phyloP scores from a whole-genome alignment of 2,797 vertebrate species.

The Naso thynnoides region DNA sequence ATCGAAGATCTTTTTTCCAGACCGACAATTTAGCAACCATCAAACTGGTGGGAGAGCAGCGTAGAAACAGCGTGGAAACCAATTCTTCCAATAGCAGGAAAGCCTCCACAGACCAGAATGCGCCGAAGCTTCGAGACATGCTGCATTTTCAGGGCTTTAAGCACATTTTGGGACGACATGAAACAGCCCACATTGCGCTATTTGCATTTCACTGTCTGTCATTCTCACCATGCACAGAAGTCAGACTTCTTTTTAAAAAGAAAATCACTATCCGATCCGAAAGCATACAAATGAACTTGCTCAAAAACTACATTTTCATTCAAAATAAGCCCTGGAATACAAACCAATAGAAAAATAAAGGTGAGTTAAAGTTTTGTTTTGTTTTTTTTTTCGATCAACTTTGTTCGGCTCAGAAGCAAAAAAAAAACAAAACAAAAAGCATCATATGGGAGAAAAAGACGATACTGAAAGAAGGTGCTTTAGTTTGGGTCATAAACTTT shows the following conservation, averaged over 20 bases:
- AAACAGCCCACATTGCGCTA: background rate
- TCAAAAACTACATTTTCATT: background rate
- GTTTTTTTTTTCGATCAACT: slow-evolving; percentile 9
- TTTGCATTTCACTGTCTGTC: background rate
- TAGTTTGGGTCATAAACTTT: slow-evolving; percentile 37
- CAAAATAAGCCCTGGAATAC: background rate
- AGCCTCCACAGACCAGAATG: slow-evolving; percentile 9
- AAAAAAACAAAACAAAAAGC: background rate
- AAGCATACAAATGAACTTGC: background rate
- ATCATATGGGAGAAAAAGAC: slow-evolving; percentile 12
- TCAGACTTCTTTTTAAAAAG: background rate
- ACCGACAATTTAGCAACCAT: slow-evolving; percentile 11
- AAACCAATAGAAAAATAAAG: background rate
- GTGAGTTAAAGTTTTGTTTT: background rate
- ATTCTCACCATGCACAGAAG: background rate
- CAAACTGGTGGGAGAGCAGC: background rate
- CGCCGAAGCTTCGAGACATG: background rate
- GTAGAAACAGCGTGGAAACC: slow-evolving; percentile 13
- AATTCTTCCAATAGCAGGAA: slow-evolving; percentile 10
- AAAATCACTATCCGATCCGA: background rate
- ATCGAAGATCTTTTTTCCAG: slow-evolving; percentile 21
- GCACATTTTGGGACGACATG: background rate
- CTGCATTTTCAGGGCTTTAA: background rate
- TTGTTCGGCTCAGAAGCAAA: slow-evolving; percentile 3
- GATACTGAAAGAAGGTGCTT: slow-evolving; percentile 28